Conservation (phyloP, 2,888 invertebrate species). For the Venusia cambrica region DNA sequence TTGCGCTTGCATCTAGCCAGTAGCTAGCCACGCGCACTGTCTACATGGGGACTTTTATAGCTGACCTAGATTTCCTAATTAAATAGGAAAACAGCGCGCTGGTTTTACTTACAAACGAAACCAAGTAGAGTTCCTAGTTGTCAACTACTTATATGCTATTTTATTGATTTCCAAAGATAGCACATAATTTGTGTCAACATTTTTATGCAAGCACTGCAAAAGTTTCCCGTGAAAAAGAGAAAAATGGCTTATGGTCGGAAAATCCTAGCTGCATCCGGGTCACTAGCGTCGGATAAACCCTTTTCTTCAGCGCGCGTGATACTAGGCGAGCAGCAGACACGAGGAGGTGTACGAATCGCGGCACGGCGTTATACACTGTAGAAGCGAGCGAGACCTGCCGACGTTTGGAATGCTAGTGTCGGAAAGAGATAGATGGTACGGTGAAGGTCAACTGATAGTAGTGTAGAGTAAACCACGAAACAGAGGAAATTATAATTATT, state of each 20-base stretch:
- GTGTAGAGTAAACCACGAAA: conserved; percentile 45
- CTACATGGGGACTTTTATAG: conserved; percentile 40
- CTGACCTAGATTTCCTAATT: conserved; percentile 61
- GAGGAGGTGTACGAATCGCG: conserved; percentile 56
- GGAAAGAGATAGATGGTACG: conserved; percentile 48
- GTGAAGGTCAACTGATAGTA: conserved; percentile 77
- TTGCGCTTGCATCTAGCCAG: conserved; percentile 37
- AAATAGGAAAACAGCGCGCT: conserved; percentile 25
- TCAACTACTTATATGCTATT: no score
- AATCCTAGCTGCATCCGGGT: conserved; percentile 68
- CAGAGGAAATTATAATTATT: conserved; percentile 11
- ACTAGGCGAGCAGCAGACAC: conserved; percentile 67
- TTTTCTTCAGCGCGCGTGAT: conserved; percentile 81
- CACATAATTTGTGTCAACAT: conserved; percentile 5
- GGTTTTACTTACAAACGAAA: no score
- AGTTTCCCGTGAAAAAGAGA: conserved; percentile 55
- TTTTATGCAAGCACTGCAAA: conserved; percentile 5
- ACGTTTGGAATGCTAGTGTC: conserved; percentile 63
- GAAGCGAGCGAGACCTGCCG: conserved; percentile 58
- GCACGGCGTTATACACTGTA: conserved; percentile 38
- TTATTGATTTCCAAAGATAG: no score
- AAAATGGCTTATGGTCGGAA: conserved; percentile 59
- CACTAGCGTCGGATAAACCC: conserved; percentile 79
- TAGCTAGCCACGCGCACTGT: conserved; percentile 40
- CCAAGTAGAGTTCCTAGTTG: no score